Base-by-base conservation (phyloP, 1,140 invertebrate species). In the Adoxophyes honmai region DNA sequence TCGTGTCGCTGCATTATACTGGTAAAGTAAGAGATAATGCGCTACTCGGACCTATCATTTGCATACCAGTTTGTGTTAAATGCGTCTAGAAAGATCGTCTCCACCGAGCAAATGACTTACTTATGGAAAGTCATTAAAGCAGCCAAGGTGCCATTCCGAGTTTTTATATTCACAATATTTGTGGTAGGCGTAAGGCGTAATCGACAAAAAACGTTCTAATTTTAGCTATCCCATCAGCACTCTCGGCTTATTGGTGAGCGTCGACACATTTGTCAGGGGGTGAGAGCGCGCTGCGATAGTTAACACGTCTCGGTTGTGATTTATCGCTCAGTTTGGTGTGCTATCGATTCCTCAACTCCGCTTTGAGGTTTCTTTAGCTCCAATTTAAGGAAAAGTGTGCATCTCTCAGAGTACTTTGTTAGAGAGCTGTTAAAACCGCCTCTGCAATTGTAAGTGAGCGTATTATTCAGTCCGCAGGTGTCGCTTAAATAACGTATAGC, bases 181-280 rank as follows among this genome's bases (percentile, higher is more conserved):
- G 42, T 48, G 42, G n/a, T 28, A 8, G 39, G 14, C 2, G 21
- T 28, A 6, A 28, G 6, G 39, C 2, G 13, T 14, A 9, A 13
- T 34, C 10, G 34, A 55, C 34, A 68, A 71, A 73, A 71, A 58
- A 52, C 42, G 15, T 59, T 83, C 77, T 73, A 77, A 78, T 70
- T 80, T 76, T 77, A 81, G 66, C 68, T 39, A 62, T 69, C 70
- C 75, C 55, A 57, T 60, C 57, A 44, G 60, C 54, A 56, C 54
- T 55, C 37, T 55, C 68, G 62, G 70, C 67, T 71, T 75, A 75
- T 77, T 77, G 61, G 64, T 33, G 62, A 73, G 73, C 71, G 79
- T 83, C 81, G 73, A 81, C 81, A 80, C 78, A 81, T 86, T 81
- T 77, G 76, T 78, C 69, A 66, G 42, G 55, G 60, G 62, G 65